Percentiles rank a stretch among this genome's conserved stretches.
Evolutionary conservation across 2,797 vertebrate genomes (phyloP).

Genomic region (Parotocinclus haroldoi): DNA sequence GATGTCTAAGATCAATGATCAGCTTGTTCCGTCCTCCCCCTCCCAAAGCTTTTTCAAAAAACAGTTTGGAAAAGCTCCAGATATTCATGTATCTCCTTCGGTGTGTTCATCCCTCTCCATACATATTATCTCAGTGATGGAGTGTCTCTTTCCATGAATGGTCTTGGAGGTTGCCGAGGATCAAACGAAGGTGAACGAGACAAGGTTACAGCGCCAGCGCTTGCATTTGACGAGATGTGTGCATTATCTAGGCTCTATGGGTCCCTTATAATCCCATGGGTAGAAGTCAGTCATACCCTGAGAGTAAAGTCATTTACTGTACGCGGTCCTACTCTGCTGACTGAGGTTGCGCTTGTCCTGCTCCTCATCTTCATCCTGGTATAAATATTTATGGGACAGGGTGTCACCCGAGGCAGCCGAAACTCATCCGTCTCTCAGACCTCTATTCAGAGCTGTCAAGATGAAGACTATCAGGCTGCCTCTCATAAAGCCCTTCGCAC

Average conservation of each 20-base stretch:
- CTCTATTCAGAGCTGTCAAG: slow-evolving; percentile 78
- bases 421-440: slow-evolving; percentile 74
- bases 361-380: slow-evolving; percentile 25
- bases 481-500: slow-evolving; percentile 63
- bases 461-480: slow-evolving; percentile 36
- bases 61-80: slow-evolving; percentile 45
- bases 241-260: slow-evolving; percentile 1
- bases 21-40: slow-evolving; percentile 30
- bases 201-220: slow-evolving; percentile 20
- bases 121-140: slow-evolving; percentile 32
- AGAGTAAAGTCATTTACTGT: no score
- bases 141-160: slow-evolving; percentile 28
- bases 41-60: slow-evolving; percentile 17
- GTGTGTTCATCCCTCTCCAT: slow-evolving; percentile 35
- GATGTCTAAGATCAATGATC: slow-evolving; percentile 24
- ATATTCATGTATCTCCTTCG: slow-evolving; percentile 41
- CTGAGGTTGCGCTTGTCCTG: slow-evolving; percentile 25
- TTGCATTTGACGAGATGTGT: background rate
- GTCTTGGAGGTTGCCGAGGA: slow-evolving; percentile 12
- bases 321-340: slow-evolving; percentile 4
- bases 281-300: slow-evolving; percentile 4
- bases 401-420: slow-evolving; percentile 77
- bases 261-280: slow-evolving; percentile 2
- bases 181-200: slow-evolving; percentile 25
- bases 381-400: slow-evolving; percentile 78